Evolutionary conservation across 2,797 vertebrate genomes (phyloP), one percentile per base, ranked within the genome.

Genomic region (Choloepus didactylus): DNA sequence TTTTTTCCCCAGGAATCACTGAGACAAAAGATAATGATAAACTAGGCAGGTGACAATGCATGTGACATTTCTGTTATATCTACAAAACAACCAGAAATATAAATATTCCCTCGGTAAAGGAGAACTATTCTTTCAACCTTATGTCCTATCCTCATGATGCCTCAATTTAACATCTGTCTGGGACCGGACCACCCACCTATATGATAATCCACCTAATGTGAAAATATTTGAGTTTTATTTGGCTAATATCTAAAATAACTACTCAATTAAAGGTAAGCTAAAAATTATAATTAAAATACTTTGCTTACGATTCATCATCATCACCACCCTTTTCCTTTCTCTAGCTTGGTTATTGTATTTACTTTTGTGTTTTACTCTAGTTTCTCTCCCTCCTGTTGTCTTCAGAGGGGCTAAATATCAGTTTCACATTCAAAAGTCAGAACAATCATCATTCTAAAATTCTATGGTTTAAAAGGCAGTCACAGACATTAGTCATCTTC

Each of bases 311-410:
- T 15, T 12, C 27, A 31, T 59, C 25, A 72, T n/a, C 23, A 82
- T 10, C 4, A 7, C 8, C 64, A 35, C 70, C 59, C 46, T 86
- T 46, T 75, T 35, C 16, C 64, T 21, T 92, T 86, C 76, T 59
- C 60, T 87, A 87, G 27, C 31, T 81, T 87, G 41, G 6, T 16
- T 70, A 70, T 73, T 77, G 86, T 82, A 82, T 54, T 94, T 85
- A 59, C 54, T 91, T 88, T 70, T 70, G 35, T 29, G 75, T 85
- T 95, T 96, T 54, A 91, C 91, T 70, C 38, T 88, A 77, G n/a
- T 72, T 82, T 77, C n/a, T 76, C 35, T 76, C 59, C 60, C 21
- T 56, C 5, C 19, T 73, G 35, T 25, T 64, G 29, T 75, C 86
- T 87, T 60, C 66, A 59, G 9, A 72, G 6, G 38, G 29, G 94